These are phyloP conservation scores for Onychomys leucogaster DNA, from an alignment of 2,797 vertebrate species.

Conservation along the genomic window DNA sequence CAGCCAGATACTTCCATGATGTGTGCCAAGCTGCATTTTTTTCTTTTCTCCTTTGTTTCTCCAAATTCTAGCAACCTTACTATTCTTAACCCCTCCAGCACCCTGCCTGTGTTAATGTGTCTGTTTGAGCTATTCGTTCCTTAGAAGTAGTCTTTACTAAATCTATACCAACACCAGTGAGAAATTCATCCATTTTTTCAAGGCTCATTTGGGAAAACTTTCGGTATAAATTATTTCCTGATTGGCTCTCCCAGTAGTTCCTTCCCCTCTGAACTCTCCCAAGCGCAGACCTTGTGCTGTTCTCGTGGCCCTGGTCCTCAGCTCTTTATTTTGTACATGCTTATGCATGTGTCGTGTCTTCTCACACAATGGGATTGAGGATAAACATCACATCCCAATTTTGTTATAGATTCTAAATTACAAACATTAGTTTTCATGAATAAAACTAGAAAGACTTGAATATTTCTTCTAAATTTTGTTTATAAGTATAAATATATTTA, in stretches of 20 bases:
- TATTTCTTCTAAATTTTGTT: conserved; percentile 42
- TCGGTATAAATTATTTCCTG: background rate
- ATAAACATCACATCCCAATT: background rate
- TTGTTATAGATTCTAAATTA: conserved; percentile 20
- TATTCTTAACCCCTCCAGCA: background rate
- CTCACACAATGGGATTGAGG: background rate
- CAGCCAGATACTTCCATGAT: background rate
- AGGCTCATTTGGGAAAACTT: background rate
- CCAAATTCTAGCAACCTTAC: background rate
- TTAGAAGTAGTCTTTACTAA: background rate
- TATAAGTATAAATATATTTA: background rate
- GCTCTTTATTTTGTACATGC: background rate
- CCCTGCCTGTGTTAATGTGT: background rate
- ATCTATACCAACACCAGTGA: background rate
- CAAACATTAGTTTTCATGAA: background rate
- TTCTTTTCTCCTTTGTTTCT: background rate
- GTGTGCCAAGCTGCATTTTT: background rate
- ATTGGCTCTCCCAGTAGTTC: background rate
- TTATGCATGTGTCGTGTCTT: background rate
- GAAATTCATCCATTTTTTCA: background rate
- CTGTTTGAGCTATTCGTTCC: background rate
- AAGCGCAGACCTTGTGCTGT: background rate
- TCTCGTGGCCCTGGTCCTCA: background rate
- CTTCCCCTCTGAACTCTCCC: background rate
- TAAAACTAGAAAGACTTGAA: background rate